Evolutionary conservation across 2,113 vertebrate species (phyloP).

Genomic region (Carlito syrichta): DNA sequence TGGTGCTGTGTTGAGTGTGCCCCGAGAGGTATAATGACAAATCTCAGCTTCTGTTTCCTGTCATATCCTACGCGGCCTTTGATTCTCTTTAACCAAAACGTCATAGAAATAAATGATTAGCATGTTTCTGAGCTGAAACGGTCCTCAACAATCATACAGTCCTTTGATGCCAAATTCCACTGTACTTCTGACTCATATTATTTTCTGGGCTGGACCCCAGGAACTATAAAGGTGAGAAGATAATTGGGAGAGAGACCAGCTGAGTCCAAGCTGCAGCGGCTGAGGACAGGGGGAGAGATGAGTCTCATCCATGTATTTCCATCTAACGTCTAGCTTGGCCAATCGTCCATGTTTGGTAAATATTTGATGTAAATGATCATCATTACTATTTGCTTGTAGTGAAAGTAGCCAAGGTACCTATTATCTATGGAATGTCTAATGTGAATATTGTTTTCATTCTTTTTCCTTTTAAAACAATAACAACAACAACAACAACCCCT

Average conservation of each 20-base stretch:
- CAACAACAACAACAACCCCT: neutral
- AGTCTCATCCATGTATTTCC: neutral
- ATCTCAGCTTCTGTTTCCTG: neutral
- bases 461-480: neutral
- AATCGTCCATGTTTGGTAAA: neutral
- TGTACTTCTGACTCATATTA: neutral
- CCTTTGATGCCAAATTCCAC: neutral
- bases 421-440: neutral
- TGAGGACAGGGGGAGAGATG: neutral
- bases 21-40: neutral
- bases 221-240: neutral
- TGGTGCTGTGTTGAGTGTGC: neutral
- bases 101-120: neutral
- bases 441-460: neutral
- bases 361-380: neutral
- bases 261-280: neutral
- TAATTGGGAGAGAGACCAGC: neutral
- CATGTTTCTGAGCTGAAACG: neutral
- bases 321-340: neutral
- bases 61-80: neutral
- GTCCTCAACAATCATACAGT: neutral
- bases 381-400: neutral
- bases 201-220: neutral
- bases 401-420: neutral
- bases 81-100: neutral